Base-by-base conservation (phyloP, 1,140 invertebrate genomes). In the Hylaeus volcanicus region DNA sequence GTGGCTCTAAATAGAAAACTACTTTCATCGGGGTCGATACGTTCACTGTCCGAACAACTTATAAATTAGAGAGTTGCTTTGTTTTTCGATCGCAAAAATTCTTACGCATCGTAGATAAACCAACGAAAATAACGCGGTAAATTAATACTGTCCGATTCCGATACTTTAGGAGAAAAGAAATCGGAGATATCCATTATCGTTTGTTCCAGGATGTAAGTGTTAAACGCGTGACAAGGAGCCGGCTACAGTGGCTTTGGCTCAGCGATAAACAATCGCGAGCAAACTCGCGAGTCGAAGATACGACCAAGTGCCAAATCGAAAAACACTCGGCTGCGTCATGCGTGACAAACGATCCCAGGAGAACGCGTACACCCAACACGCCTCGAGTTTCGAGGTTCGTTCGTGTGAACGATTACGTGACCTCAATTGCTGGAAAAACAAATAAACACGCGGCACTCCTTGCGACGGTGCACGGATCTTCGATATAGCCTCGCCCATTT, bases 271-370 rank as follows among this genome's bases (percentile, higher is more conserved):
- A 37, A 61, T 39, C 37, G 60, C 60, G 60, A 61, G 37, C 6
- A 61, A 61, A 61, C 60, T 61, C 60, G n/a, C 60, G 60, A 37
- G 60, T 39, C 5, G 12, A 26, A 61, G 60, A 61, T 61, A 61
- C n/a, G 37, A 39, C 60, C 8, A 9, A 61, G 60, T 61, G 9
- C 37, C 37, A 39, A 39, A 61, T 61, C 39, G 60, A 39, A 61
- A 61, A 61, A 61, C 60, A 61, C 60, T 61, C 12, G 60, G 60
- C 60, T 61, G 60, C 60, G 60, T 61, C 60, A 61, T 61, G 39
- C 60, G 60, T 61, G 60, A 39, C 37, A 61, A 61, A 61, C 37
- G 60, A 11, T 61, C 60, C 58, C 5, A n/a, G 5, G n/a, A 37
- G n/a, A 26, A 60, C 14, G 26, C 15, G 11, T 56, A 2, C 12